Evolutionary conservation across 2,113 vertebrate genomes (phyloP).

Genomic region (Phyllostomus discolor): DNA sequence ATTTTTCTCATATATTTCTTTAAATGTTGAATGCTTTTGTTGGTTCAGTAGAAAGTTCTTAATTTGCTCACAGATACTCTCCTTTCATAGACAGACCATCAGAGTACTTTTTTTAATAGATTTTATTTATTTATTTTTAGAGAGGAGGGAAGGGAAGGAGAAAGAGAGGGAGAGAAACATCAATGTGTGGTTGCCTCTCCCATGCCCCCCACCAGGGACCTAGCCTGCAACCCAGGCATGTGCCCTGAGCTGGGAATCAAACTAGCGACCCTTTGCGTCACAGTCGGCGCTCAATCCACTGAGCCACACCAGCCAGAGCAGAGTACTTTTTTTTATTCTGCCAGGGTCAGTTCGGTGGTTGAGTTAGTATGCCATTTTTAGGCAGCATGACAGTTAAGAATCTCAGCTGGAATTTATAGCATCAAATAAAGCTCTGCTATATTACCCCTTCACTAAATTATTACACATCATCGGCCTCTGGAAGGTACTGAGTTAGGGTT

Average conservation of each 20-base stretch:
- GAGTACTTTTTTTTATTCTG: not conserved
- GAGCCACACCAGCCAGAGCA: too few relatives aligned
- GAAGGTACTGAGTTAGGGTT: not conserved
- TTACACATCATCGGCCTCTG: not conserved
- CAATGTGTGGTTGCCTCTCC: too few relatives aligned
- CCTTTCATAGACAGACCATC: not conserved
- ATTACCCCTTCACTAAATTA: not conserved
- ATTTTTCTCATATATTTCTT: slow-evolving; percentile 1
- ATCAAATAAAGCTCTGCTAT: not conserved
- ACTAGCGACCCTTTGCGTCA: too few relatives aligned
- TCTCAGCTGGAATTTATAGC: not conserved
- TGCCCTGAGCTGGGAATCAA: too few relatives aligned
- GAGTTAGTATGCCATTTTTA: slow-evolving; percentile 7
- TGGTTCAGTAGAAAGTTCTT: slow-evolving; percentile 25
- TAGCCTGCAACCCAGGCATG: too few relatives aligned
- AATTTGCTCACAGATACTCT: slow-evolving; percentile 36
- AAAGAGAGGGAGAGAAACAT: too few relatives aligned
- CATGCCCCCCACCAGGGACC: too few relatives aligned
- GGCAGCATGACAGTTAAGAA: slow-evolving; percentile 9
- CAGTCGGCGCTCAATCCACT: too few relatives aligned
- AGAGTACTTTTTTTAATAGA: not conserved
- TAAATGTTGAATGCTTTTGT: not conserved
- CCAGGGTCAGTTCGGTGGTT: not conserved
- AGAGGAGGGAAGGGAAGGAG: too few relatives aligned
- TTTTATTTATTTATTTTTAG: too few relatives aligned